Evolutionary conservation across 30 jellyfish, hydroid and myxozoan species (phyloP).

Genomic region (Hydractinia symbiolongicarpus): DNA sequence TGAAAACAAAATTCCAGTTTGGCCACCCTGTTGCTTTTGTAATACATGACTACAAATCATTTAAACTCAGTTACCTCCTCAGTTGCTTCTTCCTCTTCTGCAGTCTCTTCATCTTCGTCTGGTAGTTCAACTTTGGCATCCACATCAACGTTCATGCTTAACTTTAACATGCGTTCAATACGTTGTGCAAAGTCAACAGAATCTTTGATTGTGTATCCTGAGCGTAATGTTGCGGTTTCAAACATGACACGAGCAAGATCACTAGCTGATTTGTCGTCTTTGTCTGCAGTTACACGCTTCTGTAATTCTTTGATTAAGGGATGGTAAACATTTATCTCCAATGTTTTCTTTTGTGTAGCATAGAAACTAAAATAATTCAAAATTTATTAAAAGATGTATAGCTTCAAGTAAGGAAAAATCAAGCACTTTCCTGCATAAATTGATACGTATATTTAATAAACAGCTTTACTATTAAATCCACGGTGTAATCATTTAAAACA

Average conservation of each 20-base stretch:
- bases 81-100: conserved; percentile 61
- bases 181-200: conserved; percentile 89
- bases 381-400: too few relatives aligned
- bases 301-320: conserved; percentile 91
- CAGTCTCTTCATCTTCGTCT: conserved; percentile 69
- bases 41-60: neutral
- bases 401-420: too few relatives aligned
- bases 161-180: conserved; percentile 91
- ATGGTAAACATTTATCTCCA: conserved; percentile 87
- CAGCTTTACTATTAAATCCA: neutral
- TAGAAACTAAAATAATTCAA: conserved; percentile 49
- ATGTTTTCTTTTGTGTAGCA: conserved; percentile 94
- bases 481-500: neutral
- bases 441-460: too few relatives aligned
- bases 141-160: conserved; percentile 80
- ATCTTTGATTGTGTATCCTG: conserved; percentile 86
- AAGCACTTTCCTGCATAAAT: neutral
- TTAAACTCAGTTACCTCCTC: conserved; percentile 26
- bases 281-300: conserved; percentile 59
- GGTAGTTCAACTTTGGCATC: conserved; percentile 89
- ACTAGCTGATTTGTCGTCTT: conserved; percentile 74
- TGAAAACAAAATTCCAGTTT: neutral
- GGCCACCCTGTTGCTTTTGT: neutral
- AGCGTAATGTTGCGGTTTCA: conserved; percentile 95
- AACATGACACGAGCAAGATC: conserved; percentile 88